Evolutionary conservation across 2,113 vertebrate species (phyloP).

Genomic region (Apodemus speciosus): DNA sequence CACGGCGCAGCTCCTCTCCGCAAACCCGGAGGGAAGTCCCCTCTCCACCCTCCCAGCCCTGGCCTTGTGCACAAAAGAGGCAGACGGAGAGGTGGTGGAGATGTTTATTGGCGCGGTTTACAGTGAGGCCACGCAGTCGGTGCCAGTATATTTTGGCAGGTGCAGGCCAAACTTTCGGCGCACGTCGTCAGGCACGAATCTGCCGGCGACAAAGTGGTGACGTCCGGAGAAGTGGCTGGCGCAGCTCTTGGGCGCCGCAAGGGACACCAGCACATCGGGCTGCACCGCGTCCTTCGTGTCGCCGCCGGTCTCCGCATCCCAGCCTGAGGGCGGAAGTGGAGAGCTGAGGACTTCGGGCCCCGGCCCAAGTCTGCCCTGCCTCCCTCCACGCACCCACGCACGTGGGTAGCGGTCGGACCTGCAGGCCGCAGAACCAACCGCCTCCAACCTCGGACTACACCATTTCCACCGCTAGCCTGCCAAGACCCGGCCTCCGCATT

Average conservation of each 20-base stretch:
- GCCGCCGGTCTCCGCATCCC: slow-evolving; percentile 88
- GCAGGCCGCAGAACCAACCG: background rate
- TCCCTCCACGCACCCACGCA: background rate
- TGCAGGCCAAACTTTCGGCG: slow-evolving; percentile 95
- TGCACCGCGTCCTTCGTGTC: slow-evolving; percentile 86
- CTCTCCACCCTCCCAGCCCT: background rate
- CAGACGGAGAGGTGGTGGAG: background rate
- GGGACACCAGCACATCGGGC: slow-evolving; percentile 94
- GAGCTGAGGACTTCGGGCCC: background rate
- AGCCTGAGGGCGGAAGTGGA: slow-evolving; percentile 85
- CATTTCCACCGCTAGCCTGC: background rate
- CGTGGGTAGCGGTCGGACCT: background rate
- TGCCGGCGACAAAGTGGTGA: slow-evolving; percentile 93
- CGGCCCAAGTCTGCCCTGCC: background rate
- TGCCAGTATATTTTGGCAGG: slow-evolving; percentile 91
- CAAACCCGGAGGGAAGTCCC: background rate
- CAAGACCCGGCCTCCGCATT: background rate
- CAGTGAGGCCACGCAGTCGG: slow-evolving; percentile 92
- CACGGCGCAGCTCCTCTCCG: background rate
- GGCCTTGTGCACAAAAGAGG: background rate
- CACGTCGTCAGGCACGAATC: slow-evolving; percentile 95
- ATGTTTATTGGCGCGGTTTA: slow-evolving; percentile 79
- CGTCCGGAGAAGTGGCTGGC: slow-evolving; percentile 92
- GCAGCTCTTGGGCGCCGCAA: slow-evolving; percentile 93
- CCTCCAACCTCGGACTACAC: background rate